phyloP scores from a whole-genome alignment of 2,797 vertebrate species.

The Hypotaenidia philippensis region DNA sequence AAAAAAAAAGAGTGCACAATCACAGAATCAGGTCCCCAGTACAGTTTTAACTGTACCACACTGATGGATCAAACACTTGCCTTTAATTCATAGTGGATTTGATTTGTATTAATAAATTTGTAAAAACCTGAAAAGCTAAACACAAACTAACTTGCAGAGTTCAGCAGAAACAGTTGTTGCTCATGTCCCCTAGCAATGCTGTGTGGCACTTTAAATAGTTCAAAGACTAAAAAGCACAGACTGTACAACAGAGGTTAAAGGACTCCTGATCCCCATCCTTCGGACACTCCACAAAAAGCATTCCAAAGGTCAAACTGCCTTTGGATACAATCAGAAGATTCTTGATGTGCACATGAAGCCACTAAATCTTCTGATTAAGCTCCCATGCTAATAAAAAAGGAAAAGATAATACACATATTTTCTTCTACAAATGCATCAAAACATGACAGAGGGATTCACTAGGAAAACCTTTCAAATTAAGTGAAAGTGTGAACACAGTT shows the following conservation, averaged over 20 bases:
- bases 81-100: conserved; percentile 48
- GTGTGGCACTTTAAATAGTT: background rate
- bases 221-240: conserved; percentile 32
- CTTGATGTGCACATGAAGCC: background rate
- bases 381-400: conserved; percentile 16
- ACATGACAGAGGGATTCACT: background rate
- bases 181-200: background rate
- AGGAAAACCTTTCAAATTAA: background rate
- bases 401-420: background rate
- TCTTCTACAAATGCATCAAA: conserved; percentile 13
- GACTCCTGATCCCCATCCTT: conserved; percentile 10
- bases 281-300: background rate
- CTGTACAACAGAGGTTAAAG: conserved; percentile 4
- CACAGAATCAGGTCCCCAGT: background rate
- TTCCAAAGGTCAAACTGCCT: conserved; percentile 39
- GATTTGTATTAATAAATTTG: conserved; percentile 26
- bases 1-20: background rate
- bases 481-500: conserved; percentile 20
- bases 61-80: background rate
- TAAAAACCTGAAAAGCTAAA: background rate
- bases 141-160: background rate
- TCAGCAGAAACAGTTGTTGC: conserved; percentile 52
- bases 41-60: background rate
- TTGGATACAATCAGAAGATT: conserved; percentile 23
- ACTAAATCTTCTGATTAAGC: conserved; percentile 42